Evolutionary conservation across 1,140 invertebrate genomes (phyloP), one percentile per base, ranked within the genome.

Genomic region (Pristionchus pacificus): DNA sequence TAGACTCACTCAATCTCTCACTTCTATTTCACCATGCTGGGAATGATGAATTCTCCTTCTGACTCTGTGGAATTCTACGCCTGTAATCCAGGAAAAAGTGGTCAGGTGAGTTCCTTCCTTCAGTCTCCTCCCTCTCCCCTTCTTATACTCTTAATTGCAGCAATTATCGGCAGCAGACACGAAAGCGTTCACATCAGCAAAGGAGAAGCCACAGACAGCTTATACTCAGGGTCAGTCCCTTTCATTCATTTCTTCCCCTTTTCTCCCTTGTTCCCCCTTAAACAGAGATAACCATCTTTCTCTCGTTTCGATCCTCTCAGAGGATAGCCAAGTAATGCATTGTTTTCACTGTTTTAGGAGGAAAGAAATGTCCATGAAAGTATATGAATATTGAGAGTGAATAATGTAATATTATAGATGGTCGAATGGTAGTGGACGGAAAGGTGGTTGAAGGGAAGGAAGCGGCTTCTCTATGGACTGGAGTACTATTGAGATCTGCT

Each of bases 1-100:
- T 27, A 25, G 15, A 14, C 15, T 2, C 62, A 13, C 28, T 31
- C 62, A 19, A 29, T 30, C 29, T 31, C 24, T 64, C 15, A 64
- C 25, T 15, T 19, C 15, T 31, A 29, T 24, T 49, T 2, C 14
- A 38, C 14, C 3, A 66, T 66, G 65, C 28, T 66, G 2, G 65
- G 65, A 19, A 66, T 66, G 65, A 66, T 66, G 65, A 66, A 66
- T 66, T 32, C 10, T 66, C 3, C 29, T 24, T 24, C 65, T 3
- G 32, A 66, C 28, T n/a, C 30, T 2, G n/a, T 66, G 6, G 65
- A 66, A 55, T 66, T 66, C 38, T 66, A 66, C 27, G 30, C 65
- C 15, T 19, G 10, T 30, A 32, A 32, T 38, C 15, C 32, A 14
- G 14, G 62, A 31, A 64, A 66, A 25, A 49, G 55, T n/a, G 30